Base-by-base conservation (phyloP, 1,140 invertebrate species). In the roundworm (Caenorhabditis elegans) region DNA sequence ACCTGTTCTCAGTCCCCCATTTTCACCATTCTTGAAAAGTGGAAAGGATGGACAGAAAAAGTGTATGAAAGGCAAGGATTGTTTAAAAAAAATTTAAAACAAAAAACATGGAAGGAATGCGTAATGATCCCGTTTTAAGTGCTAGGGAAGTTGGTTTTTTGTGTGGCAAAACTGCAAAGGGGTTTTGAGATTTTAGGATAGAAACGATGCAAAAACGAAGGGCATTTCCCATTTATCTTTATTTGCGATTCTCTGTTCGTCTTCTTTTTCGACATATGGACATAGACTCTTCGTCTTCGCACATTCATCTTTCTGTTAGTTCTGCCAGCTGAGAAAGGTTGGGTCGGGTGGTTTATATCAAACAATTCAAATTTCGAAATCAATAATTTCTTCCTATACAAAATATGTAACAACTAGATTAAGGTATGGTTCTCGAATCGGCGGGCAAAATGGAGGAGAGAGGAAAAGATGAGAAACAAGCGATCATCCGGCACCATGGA, bases 401-500 rank as follows among this genome's bases (percentile, higher is more conserved):
- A 43, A 43, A 43, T 8, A 43, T 43, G 39, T 43, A 17, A 36
- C 24, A n/a, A 34, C 5, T n/a, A 17, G 17, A 17, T 78, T 81
- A 80, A 88, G 87, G 87, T 88, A 31, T 98, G 97, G 96, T 99
- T 98, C 92, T 97, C 95, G 53, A 98, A 98, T 91, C 93, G 97
- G 76, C 93, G 97, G 65, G 97, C 97, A 83, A 99, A 99, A 92
- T 98, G 96, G 96, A 93, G 97, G 55, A 92, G 97, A 4, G 97
- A 99, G 90, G 97, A 98, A 90, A 99, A 99, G 90, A 91, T 98
- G 70, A 86, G 88, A 17, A 89, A 84, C 43, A 86, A 88, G 78
- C 65, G 76, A 15, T 79, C 86, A 19, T 82, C 76, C 70, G 51
- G 49, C 34, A 43, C 47, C 8, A 86, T 85, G 76, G 80, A 78